phyloP scores from a whole-genome alignment of 2,888 invertebrate species.

The Zelleria hepariella region DNA sequence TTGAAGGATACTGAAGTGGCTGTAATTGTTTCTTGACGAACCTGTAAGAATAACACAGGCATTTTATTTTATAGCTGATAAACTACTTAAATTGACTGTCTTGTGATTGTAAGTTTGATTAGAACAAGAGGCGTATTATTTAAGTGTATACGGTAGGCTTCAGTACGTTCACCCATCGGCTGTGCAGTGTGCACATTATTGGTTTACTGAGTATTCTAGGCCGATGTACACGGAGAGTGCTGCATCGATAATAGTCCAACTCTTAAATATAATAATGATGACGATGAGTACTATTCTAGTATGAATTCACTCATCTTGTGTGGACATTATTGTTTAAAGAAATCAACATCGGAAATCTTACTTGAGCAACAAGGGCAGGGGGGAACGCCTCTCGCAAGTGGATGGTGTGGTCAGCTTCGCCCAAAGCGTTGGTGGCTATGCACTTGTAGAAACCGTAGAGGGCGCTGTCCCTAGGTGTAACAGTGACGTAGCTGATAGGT shows the following conservation, averaged over 20 bases:
- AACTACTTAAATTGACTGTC: too few species aligned
- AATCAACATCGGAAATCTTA: slow-evolving; percentile 22
- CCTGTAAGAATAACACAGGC: slow-evolving; percentile 68
- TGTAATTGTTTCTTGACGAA: slow-evolving; percentile 78
- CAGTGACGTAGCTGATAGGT: slow-evolving; percentile 79
- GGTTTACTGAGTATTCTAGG: too few species aligned
- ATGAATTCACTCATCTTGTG: not conserved
- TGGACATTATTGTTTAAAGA: not conserved
- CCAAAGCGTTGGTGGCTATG: slow-evolving; percentile 83
- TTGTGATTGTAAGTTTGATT: too few species aligned
- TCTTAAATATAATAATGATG: too few species aligned
- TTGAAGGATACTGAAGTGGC: slow-evolving; percentile 89
- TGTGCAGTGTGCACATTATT: too few species aligned
- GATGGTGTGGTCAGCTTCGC: slow-evolving; percentile 77
- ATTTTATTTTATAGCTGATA: too few species aligned
- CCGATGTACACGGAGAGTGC: too few species aligned
- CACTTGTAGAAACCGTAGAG: slow-evolving; percentile 86
- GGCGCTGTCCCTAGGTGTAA: slow-evolving; percentile 76
- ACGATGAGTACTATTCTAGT: too few species aligned
- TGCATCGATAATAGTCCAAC: too few species aligned
- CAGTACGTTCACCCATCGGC: too few species aligned
- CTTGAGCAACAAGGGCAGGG: slow-evolving; percentile 75
- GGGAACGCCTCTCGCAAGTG: slow-evolving; percentile 80
- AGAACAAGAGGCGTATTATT: too few species aligned
- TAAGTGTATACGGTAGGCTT: too few species aligned